phyloP scores from a whole-genome alignment of 1,140 invertebrate genomes.

The Euborellia annulipes region DNA sequence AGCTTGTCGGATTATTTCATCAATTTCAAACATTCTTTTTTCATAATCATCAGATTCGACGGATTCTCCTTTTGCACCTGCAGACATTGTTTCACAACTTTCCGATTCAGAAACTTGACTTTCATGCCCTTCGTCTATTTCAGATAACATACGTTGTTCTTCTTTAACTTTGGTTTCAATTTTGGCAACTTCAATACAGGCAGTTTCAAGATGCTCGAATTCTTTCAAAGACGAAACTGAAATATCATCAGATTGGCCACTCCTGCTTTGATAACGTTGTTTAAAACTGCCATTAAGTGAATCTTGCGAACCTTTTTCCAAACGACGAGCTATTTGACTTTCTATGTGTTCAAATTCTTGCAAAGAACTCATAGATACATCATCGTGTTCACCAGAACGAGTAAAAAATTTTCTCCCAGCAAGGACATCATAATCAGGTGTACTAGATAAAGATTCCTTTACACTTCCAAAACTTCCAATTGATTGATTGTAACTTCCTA shows the following conservation, averaged over 20 bases:
- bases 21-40: conserved; percentile 52
- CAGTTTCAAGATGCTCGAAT: conserved; percentile 82
- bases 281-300: conserved; percentile 49
- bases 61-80: conserved; percentile 28
- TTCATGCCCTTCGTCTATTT: conserved; percentile 50
- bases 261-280: conserved; percentile 41
- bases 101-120: conserved; percentile 45
- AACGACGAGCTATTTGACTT: conserved; percentile 41
- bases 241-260: conserved; percentile 69
- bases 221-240: conserved; percentile 86
- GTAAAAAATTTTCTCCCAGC: conserved; percentile 62
- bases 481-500: conserved; percentile 65
- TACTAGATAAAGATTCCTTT: conserved; percentile 58
- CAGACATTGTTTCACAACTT: conserved; percentile 47
- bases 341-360: conserved; percentile 90
- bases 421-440: conserved; percentile 70
- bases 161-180: conserved; percentile 69
- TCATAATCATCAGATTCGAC: conserved; percentile 44
- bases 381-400: conserved; percentile 68
- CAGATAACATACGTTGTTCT: conserved; percentile 57
- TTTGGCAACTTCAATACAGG: conserved; percentile 64
- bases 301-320: conserved; percentile 49
- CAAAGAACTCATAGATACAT: conserved; percentile 76
- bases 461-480: conserved; percentile 59
- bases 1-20: conserved; percentile 54